These are phyloP conservation scores for Anguilla marmorata DNA, from an alignment of 2,797 vertebrate genomes.

Conservation along the genomic window DNA sequence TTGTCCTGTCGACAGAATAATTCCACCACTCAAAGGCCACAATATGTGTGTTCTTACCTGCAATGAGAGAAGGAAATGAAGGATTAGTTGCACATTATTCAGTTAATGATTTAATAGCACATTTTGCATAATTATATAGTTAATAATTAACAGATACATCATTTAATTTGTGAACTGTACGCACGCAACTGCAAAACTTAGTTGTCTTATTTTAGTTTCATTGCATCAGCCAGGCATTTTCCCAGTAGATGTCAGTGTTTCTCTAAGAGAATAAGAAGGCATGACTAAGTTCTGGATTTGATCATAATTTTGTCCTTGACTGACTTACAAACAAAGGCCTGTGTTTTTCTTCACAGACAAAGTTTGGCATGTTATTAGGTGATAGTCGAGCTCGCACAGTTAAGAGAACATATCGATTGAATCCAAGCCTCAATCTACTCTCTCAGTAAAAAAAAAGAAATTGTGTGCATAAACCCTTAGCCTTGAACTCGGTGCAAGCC, in stretches of 20 bases:
- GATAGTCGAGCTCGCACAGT: neutral
- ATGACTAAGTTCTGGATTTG: neutral
- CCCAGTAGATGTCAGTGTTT: slow-evolving; percentile 16
- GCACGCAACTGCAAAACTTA: neutral
- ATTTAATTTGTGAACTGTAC: neutral
- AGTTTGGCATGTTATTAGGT: neutral
- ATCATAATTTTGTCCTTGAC: neutral
- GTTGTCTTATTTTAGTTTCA: neutral
- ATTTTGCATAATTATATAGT: neutral
- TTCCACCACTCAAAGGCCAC: neutral
- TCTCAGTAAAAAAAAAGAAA: neutral
- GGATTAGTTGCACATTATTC: neutral
- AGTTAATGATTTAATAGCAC: neutral
- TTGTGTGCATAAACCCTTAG: neutral
- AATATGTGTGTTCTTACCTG: slow-evolving; percentile 3
- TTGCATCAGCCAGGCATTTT: neutral
- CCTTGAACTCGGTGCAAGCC: neutral
- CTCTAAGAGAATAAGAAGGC: neutral
- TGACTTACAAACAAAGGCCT: neutral
- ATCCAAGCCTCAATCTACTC: neutral
- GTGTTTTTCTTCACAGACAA: neutral
- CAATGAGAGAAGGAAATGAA: neutral
- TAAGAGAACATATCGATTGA: neutral
- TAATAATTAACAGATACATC: neutral
- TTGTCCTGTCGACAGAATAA: neutral